A percentile compares a stretch with the other conserved stretches of the same genome.
Conservation (phyloP, 2,113 vertebrate genomes). For the Nothobranchius kuhntae region DNA sequence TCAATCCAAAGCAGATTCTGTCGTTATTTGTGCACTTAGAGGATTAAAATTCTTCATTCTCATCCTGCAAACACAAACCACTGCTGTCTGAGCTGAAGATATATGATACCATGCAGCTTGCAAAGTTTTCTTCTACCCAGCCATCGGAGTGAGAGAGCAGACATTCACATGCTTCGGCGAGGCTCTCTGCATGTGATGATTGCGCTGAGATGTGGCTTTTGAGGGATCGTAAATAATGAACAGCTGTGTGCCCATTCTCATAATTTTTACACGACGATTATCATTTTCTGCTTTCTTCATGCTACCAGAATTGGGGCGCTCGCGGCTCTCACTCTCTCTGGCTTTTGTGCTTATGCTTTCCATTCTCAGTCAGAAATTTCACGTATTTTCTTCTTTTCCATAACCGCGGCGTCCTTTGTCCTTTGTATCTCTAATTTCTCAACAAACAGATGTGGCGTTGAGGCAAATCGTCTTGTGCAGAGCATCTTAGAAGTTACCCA, state of each 20-base stretch:
- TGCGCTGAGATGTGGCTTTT: constrained; percentile 57
- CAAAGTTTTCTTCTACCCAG: constrained; percentile 24
- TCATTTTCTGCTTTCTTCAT: constrained; percentile 47
- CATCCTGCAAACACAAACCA: constrained; percentile 10
- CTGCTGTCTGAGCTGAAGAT: constrained; percentile 14
- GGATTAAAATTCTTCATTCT: not conserved
- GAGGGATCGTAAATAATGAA: constrained; percentile 66
- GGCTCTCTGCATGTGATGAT: constrained; percentile 43
- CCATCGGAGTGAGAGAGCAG: constrained; percentile 29
- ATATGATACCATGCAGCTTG: constrained; percentile 5
- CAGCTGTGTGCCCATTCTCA: constrained; percentile 60
- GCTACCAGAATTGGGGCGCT: constrained; percentile 37
- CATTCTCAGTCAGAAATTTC: constrained; percentile 5
- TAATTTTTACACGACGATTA: constrained; percentile 61
- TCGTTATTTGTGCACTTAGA: too few relatives aligned
- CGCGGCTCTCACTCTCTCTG: constrained; percentile 14
- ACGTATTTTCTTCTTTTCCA: not conserved
- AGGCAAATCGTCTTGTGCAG: constrained; percentile 14
- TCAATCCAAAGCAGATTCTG: not conserved
- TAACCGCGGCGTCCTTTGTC: not conserved
- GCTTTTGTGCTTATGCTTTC: constrained; percentile 6
- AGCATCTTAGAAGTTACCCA: constrained; percentile 38
- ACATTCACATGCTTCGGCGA: constrained; percentile 26
- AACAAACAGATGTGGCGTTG: constrained; percentile 18
- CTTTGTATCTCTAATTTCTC: constrained; percentile 25